Conservation (phyloP, 2,888 invertebrate species). For the Andrena trimmerana region DNA sequence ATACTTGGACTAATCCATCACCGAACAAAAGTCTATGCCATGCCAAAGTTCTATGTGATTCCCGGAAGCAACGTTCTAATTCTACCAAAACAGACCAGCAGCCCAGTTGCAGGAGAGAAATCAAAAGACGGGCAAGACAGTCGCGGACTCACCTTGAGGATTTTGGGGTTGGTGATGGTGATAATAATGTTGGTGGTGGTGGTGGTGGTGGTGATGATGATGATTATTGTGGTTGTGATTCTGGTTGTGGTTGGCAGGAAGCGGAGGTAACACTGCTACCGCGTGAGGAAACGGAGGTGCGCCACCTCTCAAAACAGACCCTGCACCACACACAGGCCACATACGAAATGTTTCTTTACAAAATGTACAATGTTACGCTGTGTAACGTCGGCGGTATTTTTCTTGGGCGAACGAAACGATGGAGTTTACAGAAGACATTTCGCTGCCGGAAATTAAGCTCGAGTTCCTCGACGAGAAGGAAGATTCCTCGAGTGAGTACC, state of each 20-base stretch:
- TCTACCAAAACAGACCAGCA: slow-evolving; percentile 29
- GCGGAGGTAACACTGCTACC: slow-evolving; percentile 88
- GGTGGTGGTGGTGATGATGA: slow-evolving; percentile 78
- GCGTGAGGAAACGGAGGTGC: slow-evolving; percentile 86
- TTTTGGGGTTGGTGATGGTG: slow-evolving; percentile 81
- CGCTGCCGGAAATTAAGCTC: background rate
- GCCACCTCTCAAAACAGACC: slow-evolving; percentile 82
- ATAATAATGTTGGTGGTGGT: slow-evolving; percentile 78
- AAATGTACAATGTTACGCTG: slow-evolving; percentile 56
- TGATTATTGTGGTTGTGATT: slow-evolving; percentile 80
- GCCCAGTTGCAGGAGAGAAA: slow-evolving; percentile 48
- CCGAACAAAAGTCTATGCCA: background rate
- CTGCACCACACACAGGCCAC: slow-evolving; percentile 82
- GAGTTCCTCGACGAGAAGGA: slow-evolving; percentile 17
- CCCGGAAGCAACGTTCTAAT: slow-evolving; percentile 43
- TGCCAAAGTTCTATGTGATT: slow-evolving; percentile 17
- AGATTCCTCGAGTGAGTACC: slow-evolving; percentile 30
- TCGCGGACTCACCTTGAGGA: slow-evolving; percentile 82
- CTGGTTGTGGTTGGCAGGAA: slow-evolving; percentile 83
- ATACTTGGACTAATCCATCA: slow-evolving; percentile 6
- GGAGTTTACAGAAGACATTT: background rate
- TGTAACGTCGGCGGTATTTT: background rate
- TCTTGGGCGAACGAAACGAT: background rate
- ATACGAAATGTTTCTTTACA: slow-evolving; percentile 71
- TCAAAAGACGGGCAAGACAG: slow-evolving; percentile 58